Base-by-base conservation (phyloP, 2,797 vertebrate species). In the Danionella dracula region DNA sequence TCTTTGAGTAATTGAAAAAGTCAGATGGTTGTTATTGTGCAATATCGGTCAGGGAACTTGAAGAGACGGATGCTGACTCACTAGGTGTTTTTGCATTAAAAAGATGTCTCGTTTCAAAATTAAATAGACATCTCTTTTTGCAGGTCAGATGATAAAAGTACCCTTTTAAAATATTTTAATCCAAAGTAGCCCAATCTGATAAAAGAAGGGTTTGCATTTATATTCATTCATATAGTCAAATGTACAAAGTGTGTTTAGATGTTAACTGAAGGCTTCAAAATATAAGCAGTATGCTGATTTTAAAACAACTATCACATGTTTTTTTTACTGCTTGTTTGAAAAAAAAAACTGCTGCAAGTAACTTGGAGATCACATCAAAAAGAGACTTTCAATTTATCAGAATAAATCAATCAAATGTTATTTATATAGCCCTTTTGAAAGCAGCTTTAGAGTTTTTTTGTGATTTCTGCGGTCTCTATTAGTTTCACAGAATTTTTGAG, bases 11-110 rank as follows among this genome's bases (percentile, higher is more conserved):
- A 60, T 16, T 2, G n/a, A 66, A 70, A 44, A 63, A 59, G 41
- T 57, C 68, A 74, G 58, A 8, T 11, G 60, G 35, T 31, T 21
- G 21, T 37, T 51, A 68, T 63, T 70, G 53, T 46, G 12, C 68
- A 19, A 40, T 66, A 50, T 64, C 44, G 65, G 4, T 13, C 19
- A 54, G 17, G 34, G 20, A 41, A 29, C 34, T 35, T 75, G 58
- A 38, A 46, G 13, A 32, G 49, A 31, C n/a, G 4, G 44, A 11
- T n/a, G n/a, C 17, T 45, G 27, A 59, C 70, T 76, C 53, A 57
- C 46, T 37, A 23, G 29, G n/a, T 40, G 42, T 38, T 49, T 50
- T 17, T 64, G n/a, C n/a, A 2, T 9, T 57, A 35, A 65, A 58
- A 29, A 17, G 2, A 19, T 10, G 10, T n/a, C 23, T 38, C 5